Evolutionary conservation across 2,888 invertebrate genomes (phyloP).

Genomic region (Aricia artaxerxes): DNA sequence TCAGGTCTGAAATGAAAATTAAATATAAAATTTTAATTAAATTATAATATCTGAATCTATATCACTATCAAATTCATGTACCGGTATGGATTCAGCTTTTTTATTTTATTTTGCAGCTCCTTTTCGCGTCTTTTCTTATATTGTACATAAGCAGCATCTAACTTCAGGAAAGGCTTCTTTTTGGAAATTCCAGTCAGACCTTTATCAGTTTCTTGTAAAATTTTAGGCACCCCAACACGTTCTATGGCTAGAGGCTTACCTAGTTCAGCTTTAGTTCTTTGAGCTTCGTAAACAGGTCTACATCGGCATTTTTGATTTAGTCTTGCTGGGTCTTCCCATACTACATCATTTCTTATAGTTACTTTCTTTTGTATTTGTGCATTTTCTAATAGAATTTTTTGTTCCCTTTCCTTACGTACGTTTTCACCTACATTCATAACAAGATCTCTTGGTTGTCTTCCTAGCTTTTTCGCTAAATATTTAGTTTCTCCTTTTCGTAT

Average conservation of each 20-base stretch:
- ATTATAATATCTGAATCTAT: neutral
- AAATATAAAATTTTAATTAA: neutral
- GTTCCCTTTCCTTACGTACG: slow-evolving; percentile 59
- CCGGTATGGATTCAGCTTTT: slow-evolving; percentile 64
- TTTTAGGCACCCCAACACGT: slow-evolving; percentile 60
- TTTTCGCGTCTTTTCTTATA: slow-evolving; percentile 57
- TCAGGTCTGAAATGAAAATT: slow-evolving; percentile 55
- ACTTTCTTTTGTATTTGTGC: slow-evolving; percentile 59
- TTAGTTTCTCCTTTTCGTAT: slow-evolving; percentile 61
- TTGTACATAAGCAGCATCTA: slow-evolving; percentile 54
- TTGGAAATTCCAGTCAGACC: slow-evolving; percentile 53
- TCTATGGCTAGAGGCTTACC: slow-evolving; percentile 58
- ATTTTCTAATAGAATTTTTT: slow-evolving; percentile 59
- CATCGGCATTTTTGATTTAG: slow-evolving; percentile 58
- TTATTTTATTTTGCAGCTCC: slow-evolving; percentile 52
- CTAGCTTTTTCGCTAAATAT: slow-evolving; percentile 49
- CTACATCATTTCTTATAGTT: slow-evolving; percentile 50
- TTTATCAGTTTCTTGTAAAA: slow-evolving; percentile 60
- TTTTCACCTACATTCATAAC: slow-evolving; percentile 63
- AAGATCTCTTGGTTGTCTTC: slow-evolving; percentile 57
- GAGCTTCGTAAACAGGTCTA: slow-evolving; percentile 60
- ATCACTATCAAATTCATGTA: slow-evolving; percentile 40
- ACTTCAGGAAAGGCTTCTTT: slow-evolving; percentile 47
- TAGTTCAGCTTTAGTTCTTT: slow-evolving; percentile 58
- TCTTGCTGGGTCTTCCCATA: slow-evolving; percentile 61